Conservation (phyloP, 2,797 vertebrate species). For the Epinephelus coioides region DNA sequence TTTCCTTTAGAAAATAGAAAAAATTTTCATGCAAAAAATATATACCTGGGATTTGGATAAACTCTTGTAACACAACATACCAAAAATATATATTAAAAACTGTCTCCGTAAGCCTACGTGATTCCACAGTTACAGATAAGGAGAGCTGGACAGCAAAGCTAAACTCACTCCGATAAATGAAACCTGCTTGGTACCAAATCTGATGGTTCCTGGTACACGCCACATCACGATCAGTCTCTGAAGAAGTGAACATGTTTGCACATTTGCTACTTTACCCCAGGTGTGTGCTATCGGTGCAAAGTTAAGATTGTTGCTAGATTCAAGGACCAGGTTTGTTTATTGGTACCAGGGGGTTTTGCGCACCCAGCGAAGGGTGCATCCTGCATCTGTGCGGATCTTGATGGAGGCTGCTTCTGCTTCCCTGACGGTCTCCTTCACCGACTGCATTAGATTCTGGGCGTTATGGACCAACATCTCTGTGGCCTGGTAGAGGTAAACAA, state of each 20-base stretch:
- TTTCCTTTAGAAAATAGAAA: slow-evolving; percentile 85
- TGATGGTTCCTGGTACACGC: slow-evolving; percentile 35
- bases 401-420: slow-evolving; percentile 99
- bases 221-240: slow-evolving; percentile 51
- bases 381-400: slow-evolving; percentile 98
- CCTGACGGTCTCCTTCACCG: slow-evolving; percentile 98
- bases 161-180: slow-evolving; percentile 57
- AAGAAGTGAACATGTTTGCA: slow-evolving; percentile 28
- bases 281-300: slow-evolving; percentile 45
- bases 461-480: slow-evolving; percentile 99
- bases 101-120: slow-evolving; percentile 66
- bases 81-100: slow-evolving; percentile 88
- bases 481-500: slow-evolving; percentile 85
- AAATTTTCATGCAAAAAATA: slow-evolving; percentile 87
- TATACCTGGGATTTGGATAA: slow-evolving; percentile 85
- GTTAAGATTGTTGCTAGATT: slow-evolving; percentile 27
- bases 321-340: slow-evolving; percentile 76
- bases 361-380: slow-evolving; percentile 98
- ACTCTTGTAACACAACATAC: slow-evolving; percentile 86
- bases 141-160: slow-evolving; percentile 65
- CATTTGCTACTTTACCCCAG: slow-evolving; percentile 43
- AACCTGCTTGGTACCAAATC: slow-evolving; percentile 51
- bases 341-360: slow-evolving; percentile 99
- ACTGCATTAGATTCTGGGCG: slow-evolving; percentile 99
- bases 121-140: slow-evolving; percentile 69